Conservation (phyloP, 2,797 vertebrate genomes). For the Notamacropus eugenii region DNA sequence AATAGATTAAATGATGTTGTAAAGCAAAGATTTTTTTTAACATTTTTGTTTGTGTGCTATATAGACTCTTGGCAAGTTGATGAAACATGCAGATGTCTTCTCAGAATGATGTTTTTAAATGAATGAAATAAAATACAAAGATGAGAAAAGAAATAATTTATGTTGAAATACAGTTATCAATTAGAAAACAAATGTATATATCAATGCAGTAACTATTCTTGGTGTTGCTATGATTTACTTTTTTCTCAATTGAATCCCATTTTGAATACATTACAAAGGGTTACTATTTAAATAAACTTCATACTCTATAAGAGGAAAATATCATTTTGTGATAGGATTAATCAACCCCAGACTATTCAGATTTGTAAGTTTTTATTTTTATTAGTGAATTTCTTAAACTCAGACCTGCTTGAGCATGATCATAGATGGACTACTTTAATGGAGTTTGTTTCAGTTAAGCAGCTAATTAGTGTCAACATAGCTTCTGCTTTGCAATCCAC, state of each 20-base stretch:
- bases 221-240: not conserved
- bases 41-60: not conserved
- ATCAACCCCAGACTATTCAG: not conserved
- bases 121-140: not conserved
- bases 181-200: not conserved
- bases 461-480: not conserved
- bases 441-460: not conserved
- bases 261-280: not conserved
- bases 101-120: not conserved
- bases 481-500: not conserved
- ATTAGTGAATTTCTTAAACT: not conserved
- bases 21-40: not conserved
- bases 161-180: not conserved
- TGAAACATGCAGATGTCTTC: not conserved
- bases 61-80: not conserved
- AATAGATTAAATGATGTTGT: not conserved
- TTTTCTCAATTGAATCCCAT: not conserved
- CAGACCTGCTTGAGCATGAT: not conserved
- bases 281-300: not conserved
- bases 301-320: not conserved
- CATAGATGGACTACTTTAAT: not conserved
- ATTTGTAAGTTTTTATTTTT: not conserved
- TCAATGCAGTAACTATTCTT: not conserved
- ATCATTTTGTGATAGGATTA: not conserved
- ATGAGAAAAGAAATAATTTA: not conserved